Conservation (phyloP, 2,888 invertebrate species). For the Drosophila cognata region DNA sequence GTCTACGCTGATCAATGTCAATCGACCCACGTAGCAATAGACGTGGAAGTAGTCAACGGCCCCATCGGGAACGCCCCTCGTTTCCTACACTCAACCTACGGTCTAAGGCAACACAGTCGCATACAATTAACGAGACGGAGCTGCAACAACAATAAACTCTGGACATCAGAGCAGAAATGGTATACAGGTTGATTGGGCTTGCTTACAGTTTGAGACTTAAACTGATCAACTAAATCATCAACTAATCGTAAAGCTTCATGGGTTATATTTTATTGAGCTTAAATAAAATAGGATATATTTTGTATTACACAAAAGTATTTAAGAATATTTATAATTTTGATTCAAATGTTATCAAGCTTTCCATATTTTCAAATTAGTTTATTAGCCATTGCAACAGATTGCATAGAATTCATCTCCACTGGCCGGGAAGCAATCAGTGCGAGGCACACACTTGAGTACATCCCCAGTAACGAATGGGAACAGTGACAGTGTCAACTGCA, state of each 20-base stretch:
- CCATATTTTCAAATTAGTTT: not conserved
- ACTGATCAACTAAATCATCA: not conserved
- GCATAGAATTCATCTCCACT: not conserved
- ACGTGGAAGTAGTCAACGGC: conserved; percentile 3
- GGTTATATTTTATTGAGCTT: not conserved
- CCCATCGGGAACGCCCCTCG: not conserved
- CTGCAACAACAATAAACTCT: conserved; percentile 7
- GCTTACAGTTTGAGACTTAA: not conserved
- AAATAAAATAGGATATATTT: accelerated
- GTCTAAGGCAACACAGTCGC: conserved; percentile 34
- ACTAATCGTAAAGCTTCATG: not conserved
- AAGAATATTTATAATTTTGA: not conserved
- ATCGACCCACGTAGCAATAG: conserved; percentile 40
- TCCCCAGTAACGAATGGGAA: conserved; percentile 1
- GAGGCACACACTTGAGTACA: not conserved
- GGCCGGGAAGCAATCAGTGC: not conserved
- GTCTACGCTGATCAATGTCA: conserved; percentile 70
- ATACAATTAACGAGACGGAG: conserved; percentile 51
- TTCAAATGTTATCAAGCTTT: not conserved
- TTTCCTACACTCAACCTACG: not conserved
- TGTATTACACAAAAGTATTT: not conserved
- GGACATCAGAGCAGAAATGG: not conserved
- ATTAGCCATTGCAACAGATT: not conserved
- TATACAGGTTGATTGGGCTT: not conserved
- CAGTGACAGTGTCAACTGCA: conserved; percentile 28